Evolutionary conservation across 1,140 invertebrate genomes (phyloP).

Genomic region (Odontomachus brunneus): DNA sequence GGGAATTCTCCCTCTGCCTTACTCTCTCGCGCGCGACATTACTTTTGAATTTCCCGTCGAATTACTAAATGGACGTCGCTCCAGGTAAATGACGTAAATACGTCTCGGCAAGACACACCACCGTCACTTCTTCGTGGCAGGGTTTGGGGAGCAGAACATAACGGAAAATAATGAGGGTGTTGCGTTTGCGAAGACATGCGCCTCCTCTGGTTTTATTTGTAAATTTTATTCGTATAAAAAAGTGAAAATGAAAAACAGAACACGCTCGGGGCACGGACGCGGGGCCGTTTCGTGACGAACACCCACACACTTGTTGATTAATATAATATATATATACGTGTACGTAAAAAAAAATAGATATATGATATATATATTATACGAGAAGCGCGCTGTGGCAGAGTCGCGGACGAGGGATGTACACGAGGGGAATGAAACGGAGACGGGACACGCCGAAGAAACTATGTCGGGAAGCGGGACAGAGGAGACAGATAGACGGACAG

Average conservation of each 20-base stretch:
- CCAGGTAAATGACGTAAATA: not conserved
- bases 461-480: not conserved
- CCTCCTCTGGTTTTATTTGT: conserved; percentile 72
- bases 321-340: conserved; percentile 57
- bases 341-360: conserved; percentile 7
- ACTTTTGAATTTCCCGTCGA: not conserved
- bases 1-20: not conserved
- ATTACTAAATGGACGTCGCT: conserved; percentile 19
- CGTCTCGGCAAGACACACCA: conserved; percentile 16
- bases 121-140: no score
- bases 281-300: conserved; percentile 75
- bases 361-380: not conserved
- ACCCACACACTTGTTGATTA: conserved; percentile 73
- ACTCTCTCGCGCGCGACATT: no score
- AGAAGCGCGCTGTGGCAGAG: conserved; percentile 13
- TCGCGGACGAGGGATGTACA: conserved; percentile 21
- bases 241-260: conserved; percentile 80
- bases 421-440: conserved; percentile 1
- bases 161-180: conserved; percentile 50
- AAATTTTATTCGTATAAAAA: conserved; percentile 79
- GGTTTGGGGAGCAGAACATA: conserved; percentile 18
- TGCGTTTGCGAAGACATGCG: conserved; percentile 40
- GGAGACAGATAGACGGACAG: not conserved
- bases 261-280: conserved; percentile 77
- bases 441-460: not conserved